These are phyloP conservation scores for Physeter macrocephalus DNA, from an alignment of 2,113 vertebrate species.

Conservation along the genomic window DNA sequence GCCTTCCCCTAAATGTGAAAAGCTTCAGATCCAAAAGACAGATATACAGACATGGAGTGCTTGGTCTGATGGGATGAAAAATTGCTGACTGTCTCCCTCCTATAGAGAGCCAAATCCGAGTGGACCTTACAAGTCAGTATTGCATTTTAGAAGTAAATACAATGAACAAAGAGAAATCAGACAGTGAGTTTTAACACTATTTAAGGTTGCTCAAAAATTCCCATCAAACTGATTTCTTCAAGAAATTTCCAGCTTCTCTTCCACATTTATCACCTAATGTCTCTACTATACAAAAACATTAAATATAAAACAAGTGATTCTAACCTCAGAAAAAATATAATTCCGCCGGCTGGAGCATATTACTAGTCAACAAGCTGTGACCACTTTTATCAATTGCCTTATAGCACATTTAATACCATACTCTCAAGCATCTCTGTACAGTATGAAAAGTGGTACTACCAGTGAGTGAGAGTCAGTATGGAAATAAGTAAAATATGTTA, in stretches of 20 bases:
- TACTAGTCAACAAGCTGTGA: not conserved
- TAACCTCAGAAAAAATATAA: not conserved
- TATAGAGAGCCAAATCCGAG: not conserved
- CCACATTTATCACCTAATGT: not conserved
- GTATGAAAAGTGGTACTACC: not conserved
- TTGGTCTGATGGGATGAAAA: not conserved
- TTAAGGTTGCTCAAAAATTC: not conserved
- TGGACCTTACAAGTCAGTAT: not conserved
- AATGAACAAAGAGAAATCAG: not conserved
- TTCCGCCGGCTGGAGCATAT: not conserved
- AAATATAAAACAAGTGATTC: slow-evolving; percentile 10
- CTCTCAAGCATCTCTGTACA: not conserved
- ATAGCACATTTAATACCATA: not conserved
- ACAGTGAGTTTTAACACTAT: not conserved
- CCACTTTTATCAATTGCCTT: not conserved
- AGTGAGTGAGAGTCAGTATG: not conserved
- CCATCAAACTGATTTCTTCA: not conserved
- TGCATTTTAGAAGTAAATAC: not conserved
- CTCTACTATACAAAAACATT: not conserved
- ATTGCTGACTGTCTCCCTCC: not conserved
- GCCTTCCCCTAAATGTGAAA: not conserved
- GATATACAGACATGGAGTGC: not conserved
- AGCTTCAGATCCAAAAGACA: not conserved
- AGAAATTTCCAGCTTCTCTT: not conserved
- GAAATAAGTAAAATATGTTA: not conserved